These are phyloP conservation scores for Itoplectis maculator DNA, from an alignment of 2,888 invertebrate species.

Conservation along the genomic window DNA sequence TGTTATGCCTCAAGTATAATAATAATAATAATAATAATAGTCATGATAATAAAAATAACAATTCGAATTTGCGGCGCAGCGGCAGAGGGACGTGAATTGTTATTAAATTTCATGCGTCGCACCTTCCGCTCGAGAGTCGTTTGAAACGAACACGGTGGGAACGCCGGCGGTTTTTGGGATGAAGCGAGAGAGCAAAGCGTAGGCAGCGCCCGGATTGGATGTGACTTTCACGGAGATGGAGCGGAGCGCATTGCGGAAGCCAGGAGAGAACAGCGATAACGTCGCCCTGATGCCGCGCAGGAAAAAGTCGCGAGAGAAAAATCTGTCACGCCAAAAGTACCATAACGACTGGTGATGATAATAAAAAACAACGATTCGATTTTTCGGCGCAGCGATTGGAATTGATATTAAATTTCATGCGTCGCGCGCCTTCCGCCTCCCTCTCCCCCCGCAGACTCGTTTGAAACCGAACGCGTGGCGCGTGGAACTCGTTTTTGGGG, in stretches of 20 bases:
- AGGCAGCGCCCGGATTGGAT: too few species aligned
- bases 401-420: conserved; percentile 26
- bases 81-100: background rate
- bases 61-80: conserved; percentile 14
- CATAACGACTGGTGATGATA: too few species aligned
- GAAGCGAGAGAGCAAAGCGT: too few species aligned
- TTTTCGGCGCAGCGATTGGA: background rate
- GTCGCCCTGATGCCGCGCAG: too few species aligned
- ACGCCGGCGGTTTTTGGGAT: too few species aligned
- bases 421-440: background rate
- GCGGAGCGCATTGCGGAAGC: too few species aligned
- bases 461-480: background rate
- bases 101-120: conserved; percentile 25
- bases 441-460: too few species aligned
- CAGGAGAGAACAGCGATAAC: background rate
- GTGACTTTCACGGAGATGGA: too few species aligned
- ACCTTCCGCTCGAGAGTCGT: background rate
- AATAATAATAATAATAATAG: background rate
- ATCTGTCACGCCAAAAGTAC: background rate
- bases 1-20: background rate
- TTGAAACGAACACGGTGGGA: conserved; percentile 1
- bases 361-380: conserved; percentile 8
- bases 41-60: background rate
- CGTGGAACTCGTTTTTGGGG: background rate
- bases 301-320: background rate